Conservation (phyloP, 2,113 vertebrate genomes). For the Gymnobelideus leadbeateri region DNA sequence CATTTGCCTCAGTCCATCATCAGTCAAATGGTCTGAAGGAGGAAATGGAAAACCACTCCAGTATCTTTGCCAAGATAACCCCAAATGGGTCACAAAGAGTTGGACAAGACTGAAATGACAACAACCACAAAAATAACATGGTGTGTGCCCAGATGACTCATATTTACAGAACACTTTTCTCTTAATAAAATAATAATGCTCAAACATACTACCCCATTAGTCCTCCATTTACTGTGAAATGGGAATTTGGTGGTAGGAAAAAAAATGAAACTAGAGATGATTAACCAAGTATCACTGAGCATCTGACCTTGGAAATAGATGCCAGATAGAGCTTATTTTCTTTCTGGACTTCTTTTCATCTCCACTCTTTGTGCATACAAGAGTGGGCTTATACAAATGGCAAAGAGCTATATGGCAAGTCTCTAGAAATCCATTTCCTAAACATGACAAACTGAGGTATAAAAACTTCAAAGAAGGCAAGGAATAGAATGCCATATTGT, state of each 20-base stretch:
- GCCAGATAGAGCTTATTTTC: not conserved
- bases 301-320: not conserved
- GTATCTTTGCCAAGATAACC: not conserved
- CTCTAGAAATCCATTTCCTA: slow-evolving; percentile 65
- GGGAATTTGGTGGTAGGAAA: not conserved
- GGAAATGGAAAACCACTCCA: not conserved
- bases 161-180: slow-evolving; percentile 18
- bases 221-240: slow-evolving; percentile 16
- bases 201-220: not conserved
- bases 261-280: not conserved
- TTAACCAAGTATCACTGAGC: not conserved
- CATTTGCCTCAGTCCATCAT: no score
- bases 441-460: slow-evolving; percentile 1
- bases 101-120: not conserved
- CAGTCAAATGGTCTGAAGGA: not conserved
- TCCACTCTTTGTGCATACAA: not conserved
- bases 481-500: slow-evolving; percentile 11
- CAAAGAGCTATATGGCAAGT: not conserved
- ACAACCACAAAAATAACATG: not conserved
- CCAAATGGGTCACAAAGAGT: not conserved
- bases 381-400: not conserved
- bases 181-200: slow-evolving; percentile 11
- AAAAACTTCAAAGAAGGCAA: not conserved
- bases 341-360: not conserved
- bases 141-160: not conserved